Percentiles rank a stretch among this genome's conserved stretches.
These are phyloP conservation scores for Stenolophus ochropezus DNA, from an alignment of 2,888 invertebrate species.

Conservation along the genomic window DNA sequence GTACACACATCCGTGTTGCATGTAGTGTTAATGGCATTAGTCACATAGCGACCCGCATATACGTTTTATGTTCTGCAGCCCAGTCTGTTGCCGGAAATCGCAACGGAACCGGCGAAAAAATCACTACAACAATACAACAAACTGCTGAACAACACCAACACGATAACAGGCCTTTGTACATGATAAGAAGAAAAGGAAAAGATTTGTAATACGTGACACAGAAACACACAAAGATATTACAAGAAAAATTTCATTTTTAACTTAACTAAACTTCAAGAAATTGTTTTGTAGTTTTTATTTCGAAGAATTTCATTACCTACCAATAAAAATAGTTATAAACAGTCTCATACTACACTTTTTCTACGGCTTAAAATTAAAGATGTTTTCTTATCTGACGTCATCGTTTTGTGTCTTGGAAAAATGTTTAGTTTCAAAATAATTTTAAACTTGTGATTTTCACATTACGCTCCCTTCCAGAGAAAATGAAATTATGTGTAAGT, in stretches of 20 bases:
- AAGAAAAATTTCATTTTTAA: neutral
- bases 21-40: conserved; percentile 14
- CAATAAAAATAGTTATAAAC: too few species aligned
- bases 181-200: neutral
- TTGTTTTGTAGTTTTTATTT: too few species aligned
- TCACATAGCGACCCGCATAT: conserved; percentile 18
- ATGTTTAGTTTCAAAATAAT: too few species aligned
- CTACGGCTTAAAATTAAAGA: too few species aligned
- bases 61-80: neutral
- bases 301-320: neutral
- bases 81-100: neutral
- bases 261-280: too few species aligned
- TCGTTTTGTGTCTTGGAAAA: too few species aligned
- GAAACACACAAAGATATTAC: neutral
- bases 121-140: neutral
- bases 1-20: neutral
- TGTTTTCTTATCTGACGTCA: too few species aligned
- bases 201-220: neutral
- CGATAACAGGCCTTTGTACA: neutral
- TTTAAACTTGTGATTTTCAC: too few species aligned
- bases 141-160: neutral
- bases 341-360: too few species aligned
- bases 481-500: too few species aligned
- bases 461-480: too few species aligned
- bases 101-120: neutral